phyloP scores from a whole-genome alignment of 2,113 vertebrate species.

The Rhegmatorhina hoffmannsi region DNA sequence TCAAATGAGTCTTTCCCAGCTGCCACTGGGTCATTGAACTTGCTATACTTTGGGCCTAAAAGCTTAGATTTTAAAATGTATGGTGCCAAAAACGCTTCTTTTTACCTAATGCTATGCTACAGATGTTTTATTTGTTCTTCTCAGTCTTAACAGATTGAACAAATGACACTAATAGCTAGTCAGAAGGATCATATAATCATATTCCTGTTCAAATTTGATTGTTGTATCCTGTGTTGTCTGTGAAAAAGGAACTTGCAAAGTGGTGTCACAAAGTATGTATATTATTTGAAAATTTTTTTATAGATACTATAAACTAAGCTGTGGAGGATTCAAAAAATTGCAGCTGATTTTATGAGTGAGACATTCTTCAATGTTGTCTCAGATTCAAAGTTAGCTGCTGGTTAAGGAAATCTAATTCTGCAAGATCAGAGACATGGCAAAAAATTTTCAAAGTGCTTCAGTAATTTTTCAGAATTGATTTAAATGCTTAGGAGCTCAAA shows the following conservation, averaged over 20 bases:
- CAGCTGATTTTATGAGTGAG: not conserved
- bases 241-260: not conserved
- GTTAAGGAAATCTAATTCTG: not conserved
- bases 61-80: conserved; percentile 49
- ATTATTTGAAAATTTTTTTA: not conserved
- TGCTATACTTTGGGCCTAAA: conserved; percentile 27
- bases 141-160: conserved; percentile 25
- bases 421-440: not conserved
- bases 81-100: conserved; percentile 75
- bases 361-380: not conserved
- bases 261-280: not conserved
- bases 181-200: not conserved
- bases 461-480: not conserved
- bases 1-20: conserved; percentile 37
- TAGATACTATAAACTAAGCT: not conserved
- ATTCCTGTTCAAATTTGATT: not conserved
- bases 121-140: conserved; percentile 44
- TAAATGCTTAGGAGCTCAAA: conserved; percentile 21
- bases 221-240: not conserved
- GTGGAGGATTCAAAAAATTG: not conserved
- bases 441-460: not conserved
- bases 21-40: conserved; percentile 30
- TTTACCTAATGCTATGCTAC: conserved; percentile 60
- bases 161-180: not conserved
- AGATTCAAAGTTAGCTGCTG: not conserved